A percentile compares a stretch with the other conserved stretches of the same genome.
Conservation (phyloP, 1,140 invertebrate genomes). For the Lucilia cuprina region DNA sequence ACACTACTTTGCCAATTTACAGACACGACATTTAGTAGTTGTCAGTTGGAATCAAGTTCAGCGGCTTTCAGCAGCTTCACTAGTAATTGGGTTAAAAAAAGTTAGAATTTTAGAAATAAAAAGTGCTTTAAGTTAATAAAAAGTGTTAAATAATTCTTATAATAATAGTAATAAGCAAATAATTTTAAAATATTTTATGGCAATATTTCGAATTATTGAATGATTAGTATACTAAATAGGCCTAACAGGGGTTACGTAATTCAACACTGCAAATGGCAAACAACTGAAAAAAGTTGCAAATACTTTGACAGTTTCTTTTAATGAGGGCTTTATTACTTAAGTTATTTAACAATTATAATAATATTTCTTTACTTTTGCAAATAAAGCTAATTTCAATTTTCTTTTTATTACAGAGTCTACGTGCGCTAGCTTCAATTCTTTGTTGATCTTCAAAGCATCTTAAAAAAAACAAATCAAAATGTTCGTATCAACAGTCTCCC, state of each 20-base stretch:
- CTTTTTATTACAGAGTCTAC: constrained; percentile 55
- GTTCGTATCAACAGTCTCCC: constrained; percentile 71
- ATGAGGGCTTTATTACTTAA: background rate
- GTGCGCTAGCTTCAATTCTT: constrained; percentile 61
- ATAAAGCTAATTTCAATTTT: constrained; percentile 29
- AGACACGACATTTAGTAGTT: constrained; percentile 14
- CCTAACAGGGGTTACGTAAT: constrained; percentile 36
- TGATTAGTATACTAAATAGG: background rate
- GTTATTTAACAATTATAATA: background rate
- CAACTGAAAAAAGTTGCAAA: background rate
- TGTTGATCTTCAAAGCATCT: constrained; percentile 52
- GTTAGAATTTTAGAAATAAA: constrained; percentile 10
- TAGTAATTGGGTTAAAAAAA: constrained; percentile 14
- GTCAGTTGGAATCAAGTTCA: constrained; percentile 33
- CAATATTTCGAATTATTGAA: background rate
- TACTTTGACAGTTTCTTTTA: constrained; percentile 1
- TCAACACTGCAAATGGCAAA: background rate
- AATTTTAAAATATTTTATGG: background rate
- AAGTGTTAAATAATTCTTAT: background rate
- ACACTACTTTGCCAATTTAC: background rate
- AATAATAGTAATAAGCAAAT: background rate
- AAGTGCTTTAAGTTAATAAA: background rate
- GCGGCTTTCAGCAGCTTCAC: constrained; percentile 19
- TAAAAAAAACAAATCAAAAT: constrained; percentile 67
- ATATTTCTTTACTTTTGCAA: background rate